Base-by-base conservation (phyloP, 2,113 vertebrate species). In the Suricata suricatta region DNA sequence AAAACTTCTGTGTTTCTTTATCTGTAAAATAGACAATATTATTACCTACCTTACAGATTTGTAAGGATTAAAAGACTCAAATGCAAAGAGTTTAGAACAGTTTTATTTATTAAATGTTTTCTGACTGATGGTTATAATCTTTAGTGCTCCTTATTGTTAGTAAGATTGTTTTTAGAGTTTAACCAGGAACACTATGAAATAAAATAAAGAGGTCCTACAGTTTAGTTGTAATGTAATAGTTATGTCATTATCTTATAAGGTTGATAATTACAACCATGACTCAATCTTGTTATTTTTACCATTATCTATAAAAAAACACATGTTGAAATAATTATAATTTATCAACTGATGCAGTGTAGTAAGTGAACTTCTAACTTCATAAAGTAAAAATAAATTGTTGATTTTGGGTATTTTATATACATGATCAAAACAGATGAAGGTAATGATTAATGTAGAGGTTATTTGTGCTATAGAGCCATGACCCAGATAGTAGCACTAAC, bases 11-110 rank as follows among this genome's bases (percentile, higher is more conserved):
- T n/a, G 27, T 95, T 97, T 96, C 83, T 95, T 94, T 64, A 88
- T 52, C 12, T 90, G 1, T 96, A 96, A 96, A 98, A 86, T 93
- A 19, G 31, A 38, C 80, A 57, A 57, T 97, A 87, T 94, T 44
- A 94, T 93, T 77, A 76, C 29, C 57, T 27, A 84, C 83, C 91
- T 95, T 41, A 64, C 68, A 97, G 95, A 96, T 82, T 54, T 87
- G 60, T 95, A 93, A 96, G 6, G 33, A 72, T 44, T 52, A 71
- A 90, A 88, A n/a, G n/a, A n/a, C n/a, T n/a, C 52, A 38, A 25
- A 25, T 21, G 8, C 25, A 64, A 72, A 72, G 52, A 52, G 3
- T 3, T 95, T 60, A 23, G 19, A 64, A 47, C 5, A 77, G 31
- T 38, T 12, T 19, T 79, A 5, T 14, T 35, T 64, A 64, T 72